A percentile compares a stretch with the other conserved stretches of the same genome.
phyloP scores from a whole-genome alignment of 2,797 vertebrate species.

The Rhyacichthys aspro region DNA sequence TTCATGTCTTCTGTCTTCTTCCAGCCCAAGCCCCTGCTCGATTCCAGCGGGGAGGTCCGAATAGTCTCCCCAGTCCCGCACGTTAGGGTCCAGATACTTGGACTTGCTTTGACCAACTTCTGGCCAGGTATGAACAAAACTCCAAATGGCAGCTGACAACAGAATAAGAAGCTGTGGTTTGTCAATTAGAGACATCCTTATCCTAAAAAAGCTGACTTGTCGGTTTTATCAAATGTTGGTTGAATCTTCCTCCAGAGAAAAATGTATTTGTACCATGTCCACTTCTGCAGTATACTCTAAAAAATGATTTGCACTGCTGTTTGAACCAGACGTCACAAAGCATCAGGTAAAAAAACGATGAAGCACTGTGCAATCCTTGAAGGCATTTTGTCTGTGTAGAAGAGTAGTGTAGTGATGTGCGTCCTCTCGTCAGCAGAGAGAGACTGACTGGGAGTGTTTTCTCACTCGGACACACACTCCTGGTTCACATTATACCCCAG shows the following conservation, averaged over 20 bases:
- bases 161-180: conserved; percentile 41
- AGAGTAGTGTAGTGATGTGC: conserved; percentile 26
- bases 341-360: neutral
- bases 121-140: conserved; percentile 43
- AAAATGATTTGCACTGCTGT: neutral
- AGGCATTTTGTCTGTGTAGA: conserved; percentile 19
- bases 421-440: conserved; percentile 34
- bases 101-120: conserved; percentile 41
- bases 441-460: conserved; percentile 36
- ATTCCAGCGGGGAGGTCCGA: conserved; percentile 57
- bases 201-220: conserved; percentile 6
- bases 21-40: conserved; percentile 49
- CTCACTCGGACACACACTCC: conserved; percentile 47
- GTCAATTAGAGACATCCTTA: conserved; percentile 62
- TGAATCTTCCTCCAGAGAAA: conserved; percentile 19
- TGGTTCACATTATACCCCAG: conserved; percentile 77
- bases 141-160: conserved; percentile 68
- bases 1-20: conserved; percentile 38
- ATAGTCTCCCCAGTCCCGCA: conserved; percentile 74
- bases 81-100: conserved; percentile 67
- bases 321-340: conserved; percentile 5
- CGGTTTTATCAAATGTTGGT: conserved; percentile 27
- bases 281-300: neutral
- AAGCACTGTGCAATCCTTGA: conserved; percentile 17
- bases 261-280: conserved; percentile 20